Conservation (phyloP, 64 coral and sea anemone genomes). For the Montipora capricornis region DNA sequence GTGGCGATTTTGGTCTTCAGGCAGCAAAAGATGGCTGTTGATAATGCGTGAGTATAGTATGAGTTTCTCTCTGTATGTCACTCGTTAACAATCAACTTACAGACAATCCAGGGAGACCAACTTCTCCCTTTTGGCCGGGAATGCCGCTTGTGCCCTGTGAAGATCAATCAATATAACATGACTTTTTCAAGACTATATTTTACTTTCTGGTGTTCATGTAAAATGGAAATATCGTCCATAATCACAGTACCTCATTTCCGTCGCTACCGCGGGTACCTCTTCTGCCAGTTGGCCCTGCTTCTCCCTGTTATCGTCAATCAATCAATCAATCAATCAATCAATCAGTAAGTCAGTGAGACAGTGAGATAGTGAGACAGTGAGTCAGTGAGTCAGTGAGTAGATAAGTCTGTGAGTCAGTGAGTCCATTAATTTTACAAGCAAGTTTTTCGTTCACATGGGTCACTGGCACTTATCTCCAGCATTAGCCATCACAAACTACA, state of each 20-base stretch:
- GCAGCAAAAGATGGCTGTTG: too few relatives aligned
- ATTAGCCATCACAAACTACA: too few relatives aligned
- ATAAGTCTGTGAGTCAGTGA: neutral
- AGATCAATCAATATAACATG: neutral
- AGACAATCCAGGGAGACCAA: neutral
- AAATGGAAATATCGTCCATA: neutral
- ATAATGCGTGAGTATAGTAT: too few relatives aligned
- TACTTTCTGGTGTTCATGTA: neutral
- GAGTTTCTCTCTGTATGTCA: neutral
- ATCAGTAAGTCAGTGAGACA: neutral
- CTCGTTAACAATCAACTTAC: neutral
- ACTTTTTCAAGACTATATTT: neutral
- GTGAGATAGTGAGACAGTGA: too few relatives aligned
- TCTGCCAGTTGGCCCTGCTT: neutral
- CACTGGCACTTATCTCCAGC: too few relatives aligned
- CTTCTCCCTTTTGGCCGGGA: slow-evolving; percentile 4
- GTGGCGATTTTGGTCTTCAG: too few relatives aligned
- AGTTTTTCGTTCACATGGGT: too few relatives aligned
- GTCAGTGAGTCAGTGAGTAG: neutral
- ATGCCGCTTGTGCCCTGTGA: neutral
- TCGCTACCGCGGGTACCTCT: neutral
- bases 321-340: slow-evolving; percentile 1
- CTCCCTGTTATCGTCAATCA: neutral
- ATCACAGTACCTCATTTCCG: neutral
- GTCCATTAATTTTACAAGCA: neutral